These are phyloP conservation scores for Chionis minor DNA, from an alignment of 2,113 vertebrate genomes.

Conservation along the genomic window DNA sequence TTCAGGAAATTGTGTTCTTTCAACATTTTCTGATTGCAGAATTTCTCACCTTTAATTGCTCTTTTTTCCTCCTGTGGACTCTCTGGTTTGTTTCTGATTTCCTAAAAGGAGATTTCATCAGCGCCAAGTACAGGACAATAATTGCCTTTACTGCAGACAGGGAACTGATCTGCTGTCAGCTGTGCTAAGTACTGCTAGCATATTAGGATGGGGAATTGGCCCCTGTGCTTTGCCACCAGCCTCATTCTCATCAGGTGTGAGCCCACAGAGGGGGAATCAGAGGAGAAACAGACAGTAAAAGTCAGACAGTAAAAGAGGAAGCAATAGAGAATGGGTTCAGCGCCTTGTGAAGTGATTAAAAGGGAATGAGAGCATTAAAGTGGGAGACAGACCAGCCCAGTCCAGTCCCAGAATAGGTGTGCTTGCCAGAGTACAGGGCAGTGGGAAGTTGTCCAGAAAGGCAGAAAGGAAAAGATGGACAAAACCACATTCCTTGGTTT, in stretches of 20 bases:
- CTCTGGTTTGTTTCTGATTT: conserved; percentile 3
- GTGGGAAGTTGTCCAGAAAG: background rate
- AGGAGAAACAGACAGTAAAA: background rate
- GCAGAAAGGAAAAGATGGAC: background rate
- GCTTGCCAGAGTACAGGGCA: background rate
- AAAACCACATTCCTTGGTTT: background rate
- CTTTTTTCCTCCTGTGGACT: background rate
- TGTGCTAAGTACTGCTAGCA: background rate
- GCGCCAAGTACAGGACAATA: background rate
- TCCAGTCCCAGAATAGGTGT: background rate
- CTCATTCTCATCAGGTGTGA: background rate
- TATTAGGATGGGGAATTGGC: background rate
- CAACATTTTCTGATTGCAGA: background rate
- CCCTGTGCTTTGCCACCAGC: background rate
- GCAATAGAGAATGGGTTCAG: background rate
- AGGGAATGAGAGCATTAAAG: background rate
- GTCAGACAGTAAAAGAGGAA: background rate
- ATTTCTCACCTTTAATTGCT: conserved; percentile 15
- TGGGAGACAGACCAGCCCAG: background rate
- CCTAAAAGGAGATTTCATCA: background rate
- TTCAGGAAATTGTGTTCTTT: background rate
- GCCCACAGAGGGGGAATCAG: background rate
- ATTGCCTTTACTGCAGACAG: background rate
- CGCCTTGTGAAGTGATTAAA: background rate
- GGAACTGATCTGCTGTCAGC: background rate